These are phyloP conservation scores for Gobius niger DNA, from an alignment of 2,113 vertebrate species.

Conservation along the genomic window DNA sequence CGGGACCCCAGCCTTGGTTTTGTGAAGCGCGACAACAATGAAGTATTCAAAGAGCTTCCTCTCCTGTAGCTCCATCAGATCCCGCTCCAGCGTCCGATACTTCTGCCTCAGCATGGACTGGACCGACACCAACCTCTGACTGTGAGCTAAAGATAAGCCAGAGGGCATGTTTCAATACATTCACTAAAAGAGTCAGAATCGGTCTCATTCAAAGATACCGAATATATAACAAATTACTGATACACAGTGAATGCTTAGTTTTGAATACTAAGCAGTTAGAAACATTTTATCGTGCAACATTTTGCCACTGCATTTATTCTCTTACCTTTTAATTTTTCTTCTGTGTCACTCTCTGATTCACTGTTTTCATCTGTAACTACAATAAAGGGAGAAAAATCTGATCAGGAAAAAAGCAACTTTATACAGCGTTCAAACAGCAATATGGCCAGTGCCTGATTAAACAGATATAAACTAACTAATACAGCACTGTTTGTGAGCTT, in stretches of 20 bases:
- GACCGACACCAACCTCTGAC: constrained; percentile 89
- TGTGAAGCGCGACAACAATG: constrained; percentile 91
- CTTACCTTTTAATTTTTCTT: constrained; percentile 95
- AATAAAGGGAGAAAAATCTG: constrained; percentile 2
- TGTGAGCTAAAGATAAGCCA: constrained; percentile 81
- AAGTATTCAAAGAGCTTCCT: constrained; percentile 96
- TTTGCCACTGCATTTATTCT: background rate
- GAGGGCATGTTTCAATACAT: background rate
- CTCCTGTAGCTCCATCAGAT: constrained; percentile 87
- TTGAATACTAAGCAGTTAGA: too few species aligned
- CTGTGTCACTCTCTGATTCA: constrained; percentile 94
- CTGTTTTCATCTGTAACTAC: constrained; percentile 95
- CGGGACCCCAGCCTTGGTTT: constrained; percentile 86
- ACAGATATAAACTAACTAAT: too few species aligned
- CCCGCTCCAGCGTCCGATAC: constrained; percentile 84
- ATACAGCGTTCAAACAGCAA: background rate
- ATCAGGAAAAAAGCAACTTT: constrained; percentile 8
- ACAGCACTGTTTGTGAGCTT: too few species aligned
- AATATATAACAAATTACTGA: too few species aligned
- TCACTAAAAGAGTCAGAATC: background rate
- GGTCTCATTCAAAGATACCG: too few species aligned
- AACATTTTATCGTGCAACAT: background rate
- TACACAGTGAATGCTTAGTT: too few species aligned
- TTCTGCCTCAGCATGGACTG: constrained; percentile 91
- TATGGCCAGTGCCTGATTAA: background rate